Base-by-base conservation (phyloP, 1,140 invertebrate genomes). In the Neuroterus valhalla region DNA sequence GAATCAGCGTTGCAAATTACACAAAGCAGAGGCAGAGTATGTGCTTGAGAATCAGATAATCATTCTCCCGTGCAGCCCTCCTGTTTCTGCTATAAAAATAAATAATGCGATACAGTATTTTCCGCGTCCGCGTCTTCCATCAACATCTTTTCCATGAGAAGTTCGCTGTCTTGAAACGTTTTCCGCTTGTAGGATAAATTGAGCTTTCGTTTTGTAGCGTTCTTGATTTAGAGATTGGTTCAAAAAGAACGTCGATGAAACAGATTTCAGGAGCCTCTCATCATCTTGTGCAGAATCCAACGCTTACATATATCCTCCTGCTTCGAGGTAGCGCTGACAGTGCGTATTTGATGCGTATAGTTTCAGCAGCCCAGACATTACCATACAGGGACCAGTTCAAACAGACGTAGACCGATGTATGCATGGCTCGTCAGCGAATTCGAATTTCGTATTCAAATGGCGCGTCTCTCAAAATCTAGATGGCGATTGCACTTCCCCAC, bases 401-500 rank as follows among this genome's bases (percentile, higher is more conserved):
- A 88, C 87, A 87, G 86, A 87, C 83, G 83, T 82, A 85, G 85
- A 87, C 81, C 86, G 86, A 88, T 88, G 87, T 87, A 86, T 87
- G 87, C 84, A 84, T 77, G 82, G 86, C 87, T 88, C 87, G 87
- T 88, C 87, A 89, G 84, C 82, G 84, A 81, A 84, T 84, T 84
- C 85, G 86, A 89, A 88, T 88, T 87, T 88, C 87, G 87, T 87
- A 89, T 89, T 88, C 87, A 89, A 88, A 89, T 89, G 86, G 82
- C 84, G 77, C 82, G 78, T 83, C 83, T 81, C 76, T 79, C 75
- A 69, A 73, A 81, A 79, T 81, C 81, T 75, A 75, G 80, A 79
- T 82, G 79, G 77, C 84, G 71, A 83, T 76, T 82, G 72, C 78
- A 79, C 79, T 71, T 76, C 48, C 76, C 73, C 78, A 69, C 78